Evolutionary conservation across 1,140 invertebrate genomes (phyloP), one percentile per base, ranked within the genome.

Genomic region (Ceratina japonica): DNA sequence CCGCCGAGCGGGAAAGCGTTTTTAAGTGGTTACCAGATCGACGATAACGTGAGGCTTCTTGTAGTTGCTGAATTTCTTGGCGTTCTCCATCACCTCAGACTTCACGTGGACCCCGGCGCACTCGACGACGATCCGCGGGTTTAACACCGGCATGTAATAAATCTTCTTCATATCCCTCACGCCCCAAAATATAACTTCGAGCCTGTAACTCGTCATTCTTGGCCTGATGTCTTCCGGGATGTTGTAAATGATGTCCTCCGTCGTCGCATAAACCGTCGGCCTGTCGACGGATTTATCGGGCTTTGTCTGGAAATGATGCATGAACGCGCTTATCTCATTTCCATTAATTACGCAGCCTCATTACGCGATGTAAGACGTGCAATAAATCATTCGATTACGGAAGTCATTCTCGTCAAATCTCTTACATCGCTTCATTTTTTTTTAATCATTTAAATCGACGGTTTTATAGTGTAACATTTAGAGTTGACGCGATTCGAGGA

Each of bases 101-200:
- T 93, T 93, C 10, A 95, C 81, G 24, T 86, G 85, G 4, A 93
- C 75, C 3, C 94, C 93, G 2, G 91, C 91, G 58, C 94, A 94
- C 81, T 95, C 94, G 0, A 95, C 84, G 0, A 93, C 83, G 16
- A 94, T 92, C 85, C 92, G 93, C 0, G 94, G 94, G 79, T 92
- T 93, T 54, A 91, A 91, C 0, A 94, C 93, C 0, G 91, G 88
- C 0, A 87, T 68, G 13, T 89, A 88, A 75, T 92, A 87, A 5
- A 93, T 83, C 83, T 93, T 93, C 71, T 91, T 93, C 77, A 95
- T 89, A 63, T 95, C 91, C 24, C 94, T 88, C 0, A 95, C 88
- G 20, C 95, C 95, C 95, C 94, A 95, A 89, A 95, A 95, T 69
- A 94, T 93, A 7, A 95, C 90, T 76, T 95, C 94, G 3, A 95